phyloP scores from a whole-genome alignment of 2,888 invertebrate genomes.

The Harpalus rubripes region DNA sequence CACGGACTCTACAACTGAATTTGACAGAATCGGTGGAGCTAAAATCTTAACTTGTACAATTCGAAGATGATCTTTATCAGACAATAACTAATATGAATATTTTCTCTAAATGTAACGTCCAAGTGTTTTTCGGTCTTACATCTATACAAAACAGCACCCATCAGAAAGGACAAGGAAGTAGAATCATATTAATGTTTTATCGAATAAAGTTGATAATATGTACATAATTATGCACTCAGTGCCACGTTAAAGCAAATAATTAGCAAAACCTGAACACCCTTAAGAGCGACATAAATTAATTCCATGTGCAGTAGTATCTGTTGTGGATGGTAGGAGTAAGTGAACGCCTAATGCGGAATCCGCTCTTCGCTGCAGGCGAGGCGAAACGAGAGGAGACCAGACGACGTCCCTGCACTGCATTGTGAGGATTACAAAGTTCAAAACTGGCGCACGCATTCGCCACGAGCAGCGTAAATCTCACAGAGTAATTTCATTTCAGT shows the following conservation, averaged over 20 bases:
- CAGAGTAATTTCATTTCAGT: slow-evolving; percentile 35
- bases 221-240: too few species aligned
- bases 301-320: background rate
- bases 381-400: background rate
- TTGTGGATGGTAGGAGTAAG: background rate
- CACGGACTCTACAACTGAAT: too few species aligned
- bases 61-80: too few species aligned
- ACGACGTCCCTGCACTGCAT: background rate
- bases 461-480: slow-evolving; percentile 26
- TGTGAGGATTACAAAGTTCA: slow-evolving; percentile 41
- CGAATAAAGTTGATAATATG: too few species aligned
- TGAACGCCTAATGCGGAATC: slow-evolving; percentile 13
- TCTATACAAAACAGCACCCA: too few species aligned
- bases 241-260: slow-evolving; percentile 2
- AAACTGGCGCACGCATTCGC: slow-evolving; percentile 27
- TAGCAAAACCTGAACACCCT: background rate
- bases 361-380: slow-evolving; percentile 11
- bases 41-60: too few species aligned
- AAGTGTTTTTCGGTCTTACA: too few species aligned
- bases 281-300: slow-evolving; percentile 1
- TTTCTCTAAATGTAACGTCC: too few species aligned
- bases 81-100: too few species aligned
- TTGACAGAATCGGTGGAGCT: too few species aligned
- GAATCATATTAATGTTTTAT: too few species aligned
- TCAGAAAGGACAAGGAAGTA: too few species aligned